phyloP scores from a whole-genome alignment of 2,797 vertebrate genomes.

The Hapalemur alaotrensis region DNA sequence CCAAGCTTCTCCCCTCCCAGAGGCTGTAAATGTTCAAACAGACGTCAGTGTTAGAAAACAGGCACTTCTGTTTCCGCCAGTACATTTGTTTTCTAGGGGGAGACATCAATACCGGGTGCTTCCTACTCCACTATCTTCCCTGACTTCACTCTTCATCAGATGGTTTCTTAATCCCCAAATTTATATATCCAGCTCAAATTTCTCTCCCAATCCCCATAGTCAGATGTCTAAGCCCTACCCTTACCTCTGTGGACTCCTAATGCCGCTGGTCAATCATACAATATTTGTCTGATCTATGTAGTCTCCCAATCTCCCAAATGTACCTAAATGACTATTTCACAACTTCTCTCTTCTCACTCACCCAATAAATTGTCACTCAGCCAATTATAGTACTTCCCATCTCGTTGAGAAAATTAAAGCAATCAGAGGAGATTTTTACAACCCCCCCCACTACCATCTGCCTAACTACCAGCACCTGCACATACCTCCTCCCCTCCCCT shows the following conservation, averaged over 20 bases:
- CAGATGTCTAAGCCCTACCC: background rate
- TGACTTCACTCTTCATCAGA: background rate
- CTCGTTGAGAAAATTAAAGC: background rate
- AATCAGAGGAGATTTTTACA: background rate
- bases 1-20: background rate
- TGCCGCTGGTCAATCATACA: background rate
- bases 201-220: background rate
- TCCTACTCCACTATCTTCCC: background rate
- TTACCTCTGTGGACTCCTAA: background rate
- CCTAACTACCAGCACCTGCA: background rate
- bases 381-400: background rate
- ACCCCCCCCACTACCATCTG: background rate
- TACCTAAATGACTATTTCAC: background rate
- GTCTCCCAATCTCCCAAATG: background rate
- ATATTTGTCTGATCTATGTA: background rate
- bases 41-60: background rate
- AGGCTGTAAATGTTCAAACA: background rate
- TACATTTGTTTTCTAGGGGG: background rate
- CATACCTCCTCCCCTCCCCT: background rate
- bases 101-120: background rate
- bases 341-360: background rate
- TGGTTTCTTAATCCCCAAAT: background rate
- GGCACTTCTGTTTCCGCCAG: background rate
- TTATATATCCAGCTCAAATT: background rate
- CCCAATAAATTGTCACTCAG: background rate